Base-by-base conservation (phyloP, 2,888 invertebrate genomes). In the Lochmaea crataegi region DNA sequence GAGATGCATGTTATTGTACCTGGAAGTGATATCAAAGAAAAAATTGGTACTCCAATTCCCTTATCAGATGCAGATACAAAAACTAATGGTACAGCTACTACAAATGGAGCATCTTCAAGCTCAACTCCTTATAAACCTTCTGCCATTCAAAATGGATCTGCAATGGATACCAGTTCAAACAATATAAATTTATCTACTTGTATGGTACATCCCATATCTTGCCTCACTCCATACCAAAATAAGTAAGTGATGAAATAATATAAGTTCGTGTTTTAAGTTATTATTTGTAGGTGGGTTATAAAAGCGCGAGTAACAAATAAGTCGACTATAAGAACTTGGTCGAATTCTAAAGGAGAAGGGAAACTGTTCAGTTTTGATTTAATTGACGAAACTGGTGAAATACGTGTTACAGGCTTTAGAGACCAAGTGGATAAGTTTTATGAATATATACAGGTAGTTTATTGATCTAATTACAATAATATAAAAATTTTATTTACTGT, bases 301-400 rank as follows among this genome's bases (percentile, higher is more conserved):
- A 94, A 94, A 84, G 98, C 93, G 1, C 90, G 98, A 66, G 95
- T 98, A 0, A 94, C 93, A 73, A 92, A 90, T 80, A 99, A 99
- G 85, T 90, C 93, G 0, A 83, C 89, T 0, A 91, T 98, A 61
- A 91, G 95, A 72, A 93, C 93, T 0, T 99, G 97, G 96, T 95
- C 92, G 76, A 99, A 99, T 86, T 93, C 96, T 0, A 90, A 92
- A 72, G 97, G 98, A 0, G 97, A 97, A 86, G 99, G 99, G 0
- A 96, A 96, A 85, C 88, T 99, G 2, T 99, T 99, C 86, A 95
- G 92, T 75, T 92, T 98, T 88, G 97, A 97, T 86, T 87, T 99
- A n/a, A 88, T 95, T 75, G 99, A 99, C 86, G 96, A 97, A 82
- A 94, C 93, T 74, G 97, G 98, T 2, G 98, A 98, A 87, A 98